A percentile compares a stretch with the other conserved stretches of the same genome.
Conservation (phyloP, 92 coral and sea anemone species). For the Epizoanthus scotinus region DNA sequence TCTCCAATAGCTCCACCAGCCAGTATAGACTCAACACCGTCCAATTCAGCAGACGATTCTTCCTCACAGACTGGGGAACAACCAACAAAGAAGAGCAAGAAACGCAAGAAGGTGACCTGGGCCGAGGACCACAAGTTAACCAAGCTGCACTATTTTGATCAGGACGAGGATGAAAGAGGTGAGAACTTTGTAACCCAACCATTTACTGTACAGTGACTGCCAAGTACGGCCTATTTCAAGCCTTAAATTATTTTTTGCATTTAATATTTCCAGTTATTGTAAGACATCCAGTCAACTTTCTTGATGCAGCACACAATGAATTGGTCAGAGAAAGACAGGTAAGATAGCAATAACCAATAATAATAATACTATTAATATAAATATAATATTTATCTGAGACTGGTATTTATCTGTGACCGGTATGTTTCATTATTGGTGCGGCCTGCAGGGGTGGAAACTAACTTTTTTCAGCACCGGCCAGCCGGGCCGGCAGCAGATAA, state of each 20-base stretch:
- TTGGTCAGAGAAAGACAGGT: conserved; percentile 96
- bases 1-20: conserved; percentile 16
- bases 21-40: conserved; percentile 52
- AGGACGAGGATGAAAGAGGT: conserved; percentile 98
- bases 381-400: no score
- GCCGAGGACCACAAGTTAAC: conserved; percentile 86
- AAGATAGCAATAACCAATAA: not conserved
- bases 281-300: conserved; percentile 91
- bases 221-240: not conserved
- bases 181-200: not conserved
- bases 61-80: conserved; percentile 42
- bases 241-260: not conserved
- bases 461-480: no score
- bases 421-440: no score
- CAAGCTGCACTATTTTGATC: conserved; percentile 86
- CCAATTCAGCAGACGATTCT: conserved; percentile 54
- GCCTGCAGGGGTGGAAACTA: no score
- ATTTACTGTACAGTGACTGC: no score
- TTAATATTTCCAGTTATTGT: conserved; percentile 61
- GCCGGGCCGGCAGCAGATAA: no score
- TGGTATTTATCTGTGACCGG: no score
- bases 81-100: conserved; percentile 75
- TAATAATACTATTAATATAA: no score
- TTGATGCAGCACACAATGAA: conserved; percentile 94
- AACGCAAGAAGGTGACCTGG: conserved; percentile 74